Percentiles rank a stretch among this genome's conserved stretches.
Evolutionary conservation across 2,888 invertebrate species (phyloP).

Genomic region (Chelonus formosanus): DNA sequence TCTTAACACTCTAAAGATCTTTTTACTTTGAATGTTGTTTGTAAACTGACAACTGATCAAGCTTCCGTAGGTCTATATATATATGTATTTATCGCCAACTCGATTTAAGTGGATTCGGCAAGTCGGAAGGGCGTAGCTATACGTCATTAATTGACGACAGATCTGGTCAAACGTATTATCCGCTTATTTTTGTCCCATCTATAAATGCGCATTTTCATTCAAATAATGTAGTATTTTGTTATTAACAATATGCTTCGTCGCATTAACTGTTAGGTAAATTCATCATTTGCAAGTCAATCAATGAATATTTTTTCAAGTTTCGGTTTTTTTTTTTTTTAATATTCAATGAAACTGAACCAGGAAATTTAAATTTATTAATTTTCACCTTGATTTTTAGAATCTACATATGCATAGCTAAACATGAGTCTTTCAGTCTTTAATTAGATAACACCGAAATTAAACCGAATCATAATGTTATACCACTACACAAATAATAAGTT

Average conservation of each 20-base stretch:
- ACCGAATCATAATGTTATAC: too few species aligned
- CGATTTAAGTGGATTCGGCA: conserved; percentile 36
- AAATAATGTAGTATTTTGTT: too few species aligned
- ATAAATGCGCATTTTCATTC: conserved; percentile 5
- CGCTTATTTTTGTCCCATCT: conserved; percentile 24
- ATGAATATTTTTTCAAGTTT: too few species aligned
- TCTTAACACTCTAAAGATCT: not conserved
- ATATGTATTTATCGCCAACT: conserved; percentile 37
- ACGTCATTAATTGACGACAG: conserved; percentile 20
- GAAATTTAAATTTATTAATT: too few species aligned
- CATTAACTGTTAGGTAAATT: not conserved
- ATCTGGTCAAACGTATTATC: conserved; percentile 1
- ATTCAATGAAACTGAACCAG: too few species aligned
- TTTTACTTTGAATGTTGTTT: conserved; percentile 33
- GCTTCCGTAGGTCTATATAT: conserved; percentile 39
- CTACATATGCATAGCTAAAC: too few species aligned
- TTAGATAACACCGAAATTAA: too few species aligned
- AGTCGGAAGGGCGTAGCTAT: conserved; percentile 18
- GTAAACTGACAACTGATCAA: conserved; percentile 39
- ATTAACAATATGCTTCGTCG: too few species aligned
- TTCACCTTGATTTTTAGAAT: too few species aligned
- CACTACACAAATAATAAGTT: too few species aligned
- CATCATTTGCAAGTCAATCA: not conserved
- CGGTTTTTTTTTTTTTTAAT: too few species aligned
- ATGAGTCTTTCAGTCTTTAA: too few species aligned